Conservation (phyloP, 2,888 invertebrate genomes). For the Actias luna region DNA sequence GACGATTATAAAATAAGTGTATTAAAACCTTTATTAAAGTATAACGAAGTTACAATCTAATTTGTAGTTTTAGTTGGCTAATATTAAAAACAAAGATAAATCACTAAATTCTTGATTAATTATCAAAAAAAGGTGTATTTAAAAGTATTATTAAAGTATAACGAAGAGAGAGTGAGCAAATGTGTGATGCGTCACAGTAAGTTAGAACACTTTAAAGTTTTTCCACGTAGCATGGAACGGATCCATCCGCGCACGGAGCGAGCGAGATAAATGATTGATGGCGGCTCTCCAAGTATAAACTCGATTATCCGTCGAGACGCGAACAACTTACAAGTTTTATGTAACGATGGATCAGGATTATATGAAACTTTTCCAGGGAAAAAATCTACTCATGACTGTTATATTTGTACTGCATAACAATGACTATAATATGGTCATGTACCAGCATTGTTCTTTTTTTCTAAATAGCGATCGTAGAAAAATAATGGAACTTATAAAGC, state of each 20-base stretch:
- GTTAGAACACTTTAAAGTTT: constrained; percentile 76
- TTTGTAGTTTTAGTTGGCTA: too few species aligned
- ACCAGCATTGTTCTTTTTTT: neutral
- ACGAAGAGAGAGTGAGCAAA: constrained; percentile 30
- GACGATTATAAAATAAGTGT: too few species aligned
- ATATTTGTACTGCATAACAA: constrained; percentile 76
- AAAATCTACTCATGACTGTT: constrained; percentile 77
- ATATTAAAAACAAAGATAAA: neutral
- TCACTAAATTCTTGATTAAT: neutral
- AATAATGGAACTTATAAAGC: neutral
- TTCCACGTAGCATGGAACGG: constrained; percentile 58
- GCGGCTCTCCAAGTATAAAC: constrained; percentile 79
- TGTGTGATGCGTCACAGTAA: constrained; percentile 66
- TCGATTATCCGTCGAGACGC: constrained; percentile 81
- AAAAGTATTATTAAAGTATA: neutral
- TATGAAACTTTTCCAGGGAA: constrained; percentile 68
- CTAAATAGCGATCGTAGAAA: neutral
- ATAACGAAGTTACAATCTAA: too few species aligned
- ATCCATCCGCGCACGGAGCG: constrained; percentile 52
- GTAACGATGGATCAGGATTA: constrained; percentile 81
- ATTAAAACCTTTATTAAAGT: too few species aligned
- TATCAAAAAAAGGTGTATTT: neutral
- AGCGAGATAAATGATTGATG: constrained; percentile 80
- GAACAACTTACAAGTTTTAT: constrained; percentile 82
- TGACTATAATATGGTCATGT: constrained; percentile 31